Base-by-base conservation (phyloP, 2,797 vertebrate genomes). In the Heterohyrax brucei region DNA sequence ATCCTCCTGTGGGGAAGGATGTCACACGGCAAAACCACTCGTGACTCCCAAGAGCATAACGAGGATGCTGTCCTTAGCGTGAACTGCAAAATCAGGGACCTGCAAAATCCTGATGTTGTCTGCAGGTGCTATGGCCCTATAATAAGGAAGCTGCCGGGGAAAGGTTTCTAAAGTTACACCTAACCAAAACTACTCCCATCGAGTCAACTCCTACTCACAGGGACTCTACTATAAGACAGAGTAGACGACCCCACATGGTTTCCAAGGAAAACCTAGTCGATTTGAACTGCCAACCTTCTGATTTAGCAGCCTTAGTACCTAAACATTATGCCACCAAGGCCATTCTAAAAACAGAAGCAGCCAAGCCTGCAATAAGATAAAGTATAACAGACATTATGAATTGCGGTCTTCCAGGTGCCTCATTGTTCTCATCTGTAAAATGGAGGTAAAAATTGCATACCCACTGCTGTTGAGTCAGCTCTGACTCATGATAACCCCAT, bases 1-100 rank as follows among this genome's bases (percentile, higher is more conserved):
- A 4, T 96, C 87, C 94, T 84, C 53, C 76, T 94, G 81, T 16
- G 83, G 88, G 94, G 93, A 95, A 96, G 95, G 93, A 88, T 75
- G 86, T 88, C 97, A 89, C 61, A 81, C 81, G 94, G 77, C 94
- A n/a, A 44, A 85, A 26, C 75, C 19, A 39, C 9, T 19, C 56
- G 0, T 88, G 82, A 82, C 1, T 46, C 66, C 70, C 92, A 79
- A 86, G 95, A 92, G 94, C 62, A 73, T 0, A 95, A 91, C 1
- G 70, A 94, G 95, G 95, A 86, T 48, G 77, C 39, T 44, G 28
- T 56, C 80, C 66, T 76, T 28, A 28, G 7, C 5, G 12, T 10
- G 66, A 21, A 16, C 33, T 62, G 56, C 91, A 85, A 53, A 85
- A 64, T 22, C 72, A 4, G 2, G 39, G 61, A 77, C 82, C 80